These are phyloP conservation scores for Hedychridium roseum DNA, from an alignment of 2,888 invertebrate species.

Conservation along the genomic window DNA sequence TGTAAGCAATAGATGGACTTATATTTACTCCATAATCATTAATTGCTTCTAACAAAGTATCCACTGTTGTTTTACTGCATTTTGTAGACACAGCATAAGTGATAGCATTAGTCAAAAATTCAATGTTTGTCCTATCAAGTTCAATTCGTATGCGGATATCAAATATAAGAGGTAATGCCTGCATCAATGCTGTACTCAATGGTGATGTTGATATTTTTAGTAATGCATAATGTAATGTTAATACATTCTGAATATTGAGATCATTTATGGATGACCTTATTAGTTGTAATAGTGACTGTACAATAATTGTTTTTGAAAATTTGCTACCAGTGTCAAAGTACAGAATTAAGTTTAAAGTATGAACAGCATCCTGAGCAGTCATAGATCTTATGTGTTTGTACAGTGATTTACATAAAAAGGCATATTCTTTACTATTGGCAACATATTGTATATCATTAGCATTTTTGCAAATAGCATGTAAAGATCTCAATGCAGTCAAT, in stretches of 20 bases:
- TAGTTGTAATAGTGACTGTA: slow-evolving; percentile 73
- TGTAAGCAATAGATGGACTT: not conserved
- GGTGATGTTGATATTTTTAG: slow-evolving; percentile 66
- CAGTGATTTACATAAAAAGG: slow-evolving; percentile 32
- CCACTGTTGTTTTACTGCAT: not conserved
- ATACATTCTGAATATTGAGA: slow-evolving; percentile 69
- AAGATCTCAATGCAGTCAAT: slow-evolving; percentile 31
- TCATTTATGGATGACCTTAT: slow-evolving; percentile 71
- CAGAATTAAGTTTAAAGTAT: slow-evolving; percentile 69
- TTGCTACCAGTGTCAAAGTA: too few relatives aligned
- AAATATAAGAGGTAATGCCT: slow-evolving; percentile 74
- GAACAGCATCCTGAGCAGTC: slow-evolving; percentile 13
- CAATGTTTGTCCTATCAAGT: slow-evolving; percentile 66
- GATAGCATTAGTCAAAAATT: slow-evolving; percentile 53
- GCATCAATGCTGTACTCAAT: slow-evolving; percentile 70
- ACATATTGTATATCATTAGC: slow-evolving; percentile 6
- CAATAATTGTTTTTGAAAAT: slow-evolving; percentile 68
- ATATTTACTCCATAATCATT: slow-evolving; percentile 8
- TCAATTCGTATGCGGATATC: slow-evolving; percentile 70
- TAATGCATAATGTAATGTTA: slow-evolving; percentile 71
- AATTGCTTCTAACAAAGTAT: not conserved
- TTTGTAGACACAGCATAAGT: too few relatives aligned
- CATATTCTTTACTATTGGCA: slow-evolving; percentile 19
- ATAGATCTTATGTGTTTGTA: slow-evolving; percentile 65
- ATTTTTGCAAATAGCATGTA: not conserved